A percentile compares a stretch with the other conserved stretches of the same genome.
phyloP scores from a whole-genome alignment of 2,797 vertebrate genomes.

The Sciurus carolinensis region DNA sequence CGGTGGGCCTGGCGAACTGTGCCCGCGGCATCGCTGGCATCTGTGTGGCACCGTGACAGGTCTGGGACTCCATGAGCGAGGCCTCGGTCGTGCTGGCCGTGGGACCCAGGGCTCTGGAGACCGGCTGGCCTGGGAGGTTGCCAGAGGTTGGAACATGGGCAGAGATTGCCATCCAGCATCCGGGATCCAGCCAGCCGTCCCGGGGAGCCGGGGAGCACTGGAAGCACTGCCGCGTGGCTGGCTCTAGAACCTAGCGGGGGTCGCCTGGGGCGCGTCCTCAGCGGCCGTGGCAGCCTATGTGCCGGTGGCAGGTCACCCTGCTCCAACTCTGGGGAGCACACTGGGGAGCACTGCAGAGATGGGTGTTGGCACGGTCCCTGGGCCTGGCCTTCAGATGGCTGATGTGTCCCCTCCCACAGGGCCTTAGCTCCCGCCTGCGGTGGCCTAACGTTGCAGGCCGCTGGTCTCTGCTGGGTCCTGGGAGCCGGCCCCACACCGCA shows the following conservation, averaged over 20 bases:
- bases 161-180: not conserved
- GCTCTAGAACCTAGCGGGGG: not conserved
- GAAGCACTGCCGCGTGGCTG: fast-evolving
- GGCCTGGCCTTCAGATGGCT: not conserved
- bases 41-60: not conserved
- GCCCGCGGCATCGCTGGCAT: not conserved
- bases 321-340: fast-evolving
- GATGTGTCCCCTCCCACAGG: not conserved
- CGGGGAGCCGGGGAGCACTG: not conserved
- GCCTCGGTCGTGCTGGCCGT: fast-evolving
- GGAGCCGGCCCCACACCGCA: not conserved
- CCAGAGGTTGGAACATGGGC: not conserved
- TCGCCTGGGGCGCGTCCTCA: fast-evolving
- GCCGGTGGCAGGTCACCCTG: fast-evolving
- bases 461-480: not conserved
- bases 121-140: not conserved
- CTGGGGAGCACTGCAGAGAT: no score
- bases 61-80: not conserved
- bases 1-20: not conserved
- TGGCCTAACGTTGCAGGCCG: fast-evolving
- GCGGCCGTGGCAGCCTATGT: fast-evolving
- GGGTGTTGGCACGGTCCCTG: not conserved
- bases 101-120: not conserved
- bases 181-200: fast-evolving
- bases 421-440: not conserved